A percentile compares a stretch with the other conserved stretches of the same genome.
phyloP scores from a whole-genome alignment of 92 coral and sea anemone species.

The Porites divaricata region DNA sequence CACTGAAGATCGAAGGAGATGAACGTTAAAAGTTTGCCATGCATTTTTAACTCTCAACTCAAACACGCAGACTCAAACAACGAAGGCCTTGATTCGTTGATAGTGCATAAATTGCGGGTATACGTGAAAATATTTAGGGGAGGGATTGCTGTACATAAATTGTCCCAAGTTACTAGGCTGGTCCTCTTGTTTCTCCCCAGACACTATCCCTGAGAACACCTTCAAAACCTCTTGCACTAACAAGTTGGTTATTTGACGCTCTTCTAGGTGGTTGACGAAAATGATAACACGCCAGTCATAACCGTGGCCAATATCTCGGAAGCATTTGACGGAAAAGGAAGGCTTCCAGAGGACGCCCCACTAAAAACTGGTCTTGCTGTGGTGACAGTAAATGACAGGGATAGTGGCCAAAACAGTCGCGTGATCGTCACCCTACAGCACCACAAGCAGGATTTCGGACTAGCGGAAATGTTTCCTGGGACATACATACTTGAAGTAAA shows the following conservation, averaged over 20 bases:
- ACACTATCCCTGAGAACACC: too few species aligned
- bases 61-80: too few species aligned
- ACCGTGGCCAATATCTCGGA: conserved; percentile 30
- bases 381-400: conserved; percentile 75
- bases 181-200: not conserved
- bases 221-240: not conserved
- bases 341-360: conserved; percentile 79
- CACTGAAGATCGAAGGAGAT: too few species aligned
- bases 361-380: conserved; percentile 71
- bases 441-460: conserved; percentile 71
- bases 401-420: conserved; percentile 75
- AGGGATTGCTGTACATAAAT: too few species aligned
- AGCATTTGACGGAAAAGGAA: conserved; percentile 52
- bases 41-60: too few species aligned
- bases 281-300: conserved; percentile 87
- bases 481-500: conserved; percentile 64
- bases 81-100: too few species aligned
- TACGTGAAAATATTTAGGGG: too few species aligned
- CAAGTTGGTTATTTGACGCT: not conserved
- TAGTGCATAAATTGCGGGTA: too few species aligned
- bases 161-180: too few species aligned
- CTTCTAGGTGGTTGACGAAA: conserved; percentile 85
- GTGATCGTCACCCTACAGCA: conserved; percentile 65
- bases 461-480: conserved; percentile 58
- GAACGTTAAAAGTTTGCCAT: too few species aligned